Evolutionary conservation across 1,140 invertebrate genomes (phyloP).

Genomic region (Eueides isabella): DNA sequence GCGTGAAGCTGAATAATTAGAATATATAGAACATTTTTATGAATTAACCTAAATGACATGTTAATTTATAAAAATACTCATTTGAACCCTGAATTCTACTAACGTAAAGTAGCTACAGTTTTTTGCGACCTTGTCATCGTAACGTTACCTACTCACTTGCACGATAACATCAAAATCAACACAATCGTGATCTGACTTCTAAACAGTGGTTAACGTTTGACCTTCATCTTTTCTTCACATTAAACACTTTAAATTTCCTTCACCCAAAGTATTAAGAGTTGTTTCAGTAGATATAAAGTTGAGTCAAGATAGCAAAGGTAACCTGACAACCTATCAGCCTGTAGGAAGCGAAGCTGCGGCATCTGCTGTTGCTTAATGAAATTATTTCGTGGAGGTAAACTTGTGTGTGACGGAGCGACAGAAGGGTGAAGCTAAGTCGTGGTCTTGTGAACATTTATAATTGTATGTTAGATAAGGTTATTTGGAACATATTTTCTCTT

Average conservation of each 20-base stretch:
- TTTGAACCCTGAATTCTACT: neutral
- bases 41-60: too few species aligned
- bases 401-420: constrained; percentile 41
- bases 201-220: constrained; percentile 57
- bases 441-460: constrained; percentile 25
- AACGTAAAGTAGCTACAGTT: neutral
- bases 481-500: neutral
- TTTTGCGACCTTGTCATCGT: constrained; percentile 30
- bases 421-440: constrained; percentile 49
- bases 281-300: neutral
- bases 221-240: constrained; percentile 37
- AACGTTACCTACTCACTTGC: constrained; percentile 11
- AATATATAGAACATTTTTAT: too few species aligned
- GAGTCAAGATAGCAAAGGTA: constrained; percentile 21
- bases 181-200: constrained; percentile 45
- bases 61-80: neutral
- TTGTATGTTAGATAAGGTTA: neutral
- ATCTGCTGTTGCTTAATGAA: constrained; percentile 57
- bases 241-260: neutral
- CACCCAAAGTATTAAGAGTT: neutral
- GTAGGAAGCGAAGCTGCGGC: constrained; percentile 46
- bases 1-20: too few species aligned
- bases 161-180: constrained; percentile 31
- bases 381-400: constrained; percentile 51
- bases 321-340: constrained; percentile 59